phyloP scores from a whole-genome alignment of 2,113 vertebrate species.

The Caretta caretta region DNA sequence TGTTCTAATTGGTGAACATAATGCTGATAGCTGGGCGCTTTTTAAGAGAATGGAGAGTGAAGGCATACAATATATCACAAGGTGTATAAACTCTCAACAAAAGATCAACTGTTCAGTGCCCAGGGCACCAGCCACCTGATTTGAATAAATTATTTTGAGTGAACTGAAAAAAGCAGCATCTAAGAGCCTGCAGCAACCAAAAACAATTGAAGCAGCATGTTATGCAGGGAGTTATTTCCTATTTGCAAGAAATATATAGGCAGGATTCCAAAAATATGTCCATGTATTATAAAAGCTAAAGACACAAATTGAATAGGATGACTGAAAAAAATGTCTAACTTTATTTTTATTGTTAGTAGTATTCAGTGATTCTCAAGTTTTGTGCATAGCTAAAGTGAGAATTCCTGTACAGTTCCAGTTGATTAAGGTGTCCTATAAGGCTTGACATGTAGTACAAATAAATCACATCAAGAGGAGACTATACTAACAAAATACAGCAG shows the following conservation, averaged over 20 bases:
- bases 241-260: background rate
- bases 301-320: background rate
- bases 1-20: background rate
- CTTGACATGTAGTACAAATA: background rate
- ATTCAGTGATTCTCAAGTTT: background rate
- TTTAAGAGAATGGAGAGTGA: background rate
- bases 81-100: rapidly evolving
- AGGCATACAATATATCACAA: background rate
- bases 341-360: background rate
- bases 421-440: background rate
- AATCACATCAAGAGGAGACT: background rate
- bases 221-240: background rate
- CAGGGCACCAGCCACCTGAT: background rate
- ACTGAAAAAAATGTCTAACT: background rate
- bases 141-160: background rate
- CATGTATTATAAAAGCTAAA: background rate
- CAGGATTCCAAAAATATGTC: background rate
- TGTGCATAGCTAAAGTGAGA: background rate
- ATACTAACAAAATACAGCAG: background rate
- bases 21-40: background rate
- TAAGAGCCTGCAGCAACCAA: background rate
- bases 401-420: background rate
- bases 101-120: background rate
- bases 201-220: rapidly evolving
- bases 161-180: background rate